These are phyloP conservation scores for Heliconius ismenius DNA, from an alignment of 2,888 invertebrate species.

Conservation along the genomic window DNA sequence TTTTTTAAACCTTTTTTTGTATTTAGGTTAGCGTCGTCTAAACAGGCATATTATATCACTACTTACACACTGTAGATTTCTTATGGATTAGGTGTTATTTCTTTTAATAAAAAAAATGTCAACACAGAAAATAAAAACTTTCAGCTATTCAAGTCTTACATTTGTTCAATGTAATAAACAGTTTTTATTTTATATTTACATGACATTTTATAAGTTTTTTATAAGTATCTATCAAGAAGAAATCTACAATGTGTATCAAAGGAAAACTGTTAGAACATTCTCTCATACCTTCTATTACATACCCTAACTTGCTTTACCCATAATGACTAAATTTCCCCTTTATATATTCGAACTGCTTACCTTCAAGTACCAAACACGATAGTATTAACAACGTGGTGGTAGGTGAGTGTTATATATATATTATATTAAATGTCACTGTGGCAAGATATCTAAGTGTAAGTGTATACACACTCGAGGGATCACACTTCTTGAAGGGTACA, in stretches of 20 bases:
- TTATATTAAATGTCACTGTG: too few relatives aligned
- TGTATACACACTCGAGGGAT: too few relatives aligned
- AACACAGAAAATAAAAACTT: constrained; percentile 1
- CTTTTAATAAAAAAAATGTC: background rate
- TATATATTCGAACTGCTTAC: too few relatives aligned
- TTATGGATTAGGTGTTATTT: background rate
- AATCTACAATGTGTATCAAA: background rate
- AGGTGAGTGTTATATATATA: too few relatives aligned
- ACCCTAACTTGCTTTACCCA: constrained; percentile 1
- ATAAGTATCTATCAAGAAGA: background rate
- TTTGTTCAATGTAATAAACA: background rate
- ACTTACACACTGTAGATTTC: constrained; percentile 1
- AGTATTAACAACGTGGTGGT: too few relatives aligned
- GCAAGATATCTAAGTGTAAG: background rate
- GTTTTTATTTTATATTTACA: constrained; percentile 15
- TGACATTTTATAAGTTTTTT: background rate
- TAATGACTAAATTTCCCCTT: background rate
- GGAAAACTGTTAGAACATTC: constrained; percentile 7
- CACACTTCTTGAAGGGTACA: too few relatives aligned
- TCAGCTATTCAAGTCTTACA: background rate
- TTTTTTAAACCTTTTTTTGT: constrained; percentile 19
- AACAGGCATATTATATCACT: constrained; percentile 17
- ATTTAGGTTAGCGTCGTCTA: constrained; percentile 33
- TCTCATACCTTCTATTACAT: background rate
- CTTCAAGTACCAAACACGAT: too few relatives aligned